A percentile compares a stretch with the other conserved stretches of the same genome.
Evolutionary conservation across 2,888 invertebrate species (phyloP).

Genomic region (Amphiduros pacificus): DNA sequence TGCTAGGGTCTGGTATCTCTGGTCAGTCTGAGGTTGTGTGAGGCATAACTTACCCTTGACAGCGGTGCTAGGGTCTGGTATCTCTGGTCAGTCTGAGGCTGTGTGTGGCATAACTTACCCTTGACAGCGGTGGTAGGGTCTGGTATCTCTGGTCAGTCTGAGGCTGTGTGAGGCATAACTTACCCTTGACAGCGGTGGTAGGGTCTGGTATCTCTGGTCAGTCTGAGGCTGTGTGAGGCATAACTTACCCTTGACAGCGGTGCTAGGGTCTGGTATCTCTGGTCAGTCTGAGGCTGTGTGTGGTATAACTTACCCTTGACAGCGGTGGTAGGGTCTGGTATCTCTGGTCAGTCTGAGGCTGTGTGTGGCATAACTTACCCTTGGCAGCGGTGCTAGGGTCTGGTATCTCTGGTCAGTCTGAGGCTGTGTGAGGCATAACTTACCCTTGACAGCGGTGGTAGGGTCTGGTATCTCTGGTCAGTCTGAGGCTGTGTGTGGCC

Average conservation of each 20-base stretch:
- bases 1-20: slow-evolving; percentile 33
- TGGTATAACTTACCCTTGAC: no score
- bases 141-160: slow-evolving; percentile 45
- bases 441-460: slow-evolving; percentile 16
- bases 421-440: slow-evolving; percentile 16
- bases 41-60: no score
- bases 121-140: no score
- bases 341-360: slow-evolving; percentile 43
- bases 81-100: no score
- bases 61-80: no score
- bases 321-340: no score
- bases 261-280: no score
- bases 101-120: no score
- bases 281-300: no score
- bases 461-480: slow-evolving; percentile 43
- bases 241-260: no score
- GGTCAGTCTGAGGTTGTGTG: slow-evolving; percentile 46
- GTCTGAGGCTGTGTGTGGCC: no score
- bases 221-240: no score
- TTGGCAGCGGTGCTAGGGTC: slow-evolving; percentile 20
- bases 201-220: slow-evolving; percentile 43
- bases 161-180: slow-evolving; percentile 17
- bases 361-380: slow-evolving; percentile 8
- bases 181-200: slow-evolving; percentile 16
- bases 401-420: slow-evolving; percentile 45